phyloP scores from a whole-genome alignment of 2,888 invertebrate species.

The Nephrotoma flavescens region DNA sequence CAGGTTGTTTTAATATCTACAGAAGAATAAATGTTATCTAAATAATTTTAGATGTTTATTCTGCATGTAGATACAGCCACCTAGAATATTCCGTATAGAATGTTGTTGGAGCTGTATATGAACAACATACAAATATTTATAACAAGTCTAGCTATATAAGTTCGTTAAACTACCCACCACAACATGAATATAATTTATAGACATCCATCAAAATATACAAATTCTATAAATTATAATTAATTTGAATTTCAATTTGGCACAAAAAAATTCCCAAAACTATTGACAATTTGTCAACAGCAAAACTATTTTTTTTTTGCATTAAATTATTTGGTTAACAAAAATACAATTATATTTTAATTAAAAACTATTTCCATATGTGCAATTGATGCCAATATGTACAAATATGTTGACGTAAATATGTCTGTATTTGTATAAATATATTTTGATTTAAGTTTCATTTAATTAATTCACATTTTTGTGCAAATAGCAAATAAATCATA shows the following conservation, averaged over 20 bases:
- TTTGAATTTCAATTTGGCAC: background rate
- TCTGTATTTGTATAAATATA: background rate
- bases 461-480: background rate
- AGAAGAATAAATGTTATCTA: no score
- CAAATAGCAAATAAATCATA: background rate
- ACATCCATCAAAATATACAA: background rate
- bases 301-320: background rate
- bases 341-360: background rate
- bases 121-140: no score
- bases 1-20: no score
- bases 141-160: background rate
- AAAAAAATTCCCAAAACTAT: background rate
- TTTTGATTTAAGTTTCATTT: background rate
- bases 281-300: background rate
- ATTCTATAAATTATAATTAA: background rate
- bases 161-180: background rate
- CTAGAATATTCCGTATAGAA: no score
- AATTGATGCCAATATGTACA: background rate
- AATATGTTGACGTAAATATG: background rate
- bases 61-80: no score
- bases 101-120: no score
- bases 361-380: background rate
- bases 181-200: background rate
- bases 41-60: no score
- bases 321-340: background rate